phyloP scores from a whole-genome alignment of 2,113 vertebrate genomes.

The Hippotragus niger region DNA sequence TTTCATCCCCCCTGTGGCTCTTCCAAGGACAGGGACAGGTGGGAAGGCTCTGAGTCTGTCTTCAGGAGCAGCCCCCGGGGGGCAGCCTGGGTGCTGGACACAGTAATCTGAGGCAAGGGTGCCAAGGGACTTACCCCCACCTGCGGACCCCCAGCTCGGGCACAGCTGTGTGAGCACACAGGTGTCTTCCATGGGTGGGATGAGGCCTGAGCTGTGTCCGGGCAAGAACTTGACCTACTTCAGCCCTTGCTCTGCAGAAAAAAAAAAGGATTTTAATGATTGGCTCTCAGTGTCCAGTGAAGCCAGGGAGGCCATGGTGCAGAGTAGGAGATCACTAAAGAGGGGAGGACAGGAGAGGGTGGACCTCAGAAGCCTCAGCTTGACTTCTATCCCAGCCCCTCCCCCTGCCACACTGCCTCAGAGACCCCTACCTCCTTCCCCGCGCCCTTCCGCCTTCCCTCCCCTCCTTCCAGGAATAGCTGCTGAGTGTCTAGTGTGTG shows the following conservation, averaged over 20 bases:
- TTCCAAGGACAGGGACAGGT: neutral
- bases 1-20: neutral
- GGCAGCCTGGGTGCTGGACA: neutral
- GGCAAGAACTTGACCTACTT: neutral
- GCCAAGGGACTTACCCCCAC: neutral
- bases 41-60: neutral
- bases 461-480: neutral
- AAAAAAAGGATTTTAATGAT: neutral
- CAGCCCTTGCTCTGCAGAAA: neutral
- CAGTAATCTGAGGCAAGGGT: neutral
- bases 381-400: neutral
- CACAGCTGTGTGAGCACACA: neutral
- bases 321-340: neutral
- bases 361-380: neutral
- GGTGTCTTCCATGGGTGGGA: neutral
- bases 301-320: neutral
- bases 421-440: neutral
- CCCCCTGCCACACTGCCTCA: accelerated
- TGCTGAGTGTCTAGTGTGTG: neutral
- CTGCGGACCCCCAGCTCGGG: neutral
- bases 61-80: neutral
- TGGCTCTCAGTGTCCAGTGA: neutral
- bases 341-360: neutral
- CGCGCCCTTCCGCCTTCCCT: neutral
- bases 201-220: neutral